Conservation (phyloP, 2,797 vertebrate species). For the Chelidonichthys spinosus region DNA sequence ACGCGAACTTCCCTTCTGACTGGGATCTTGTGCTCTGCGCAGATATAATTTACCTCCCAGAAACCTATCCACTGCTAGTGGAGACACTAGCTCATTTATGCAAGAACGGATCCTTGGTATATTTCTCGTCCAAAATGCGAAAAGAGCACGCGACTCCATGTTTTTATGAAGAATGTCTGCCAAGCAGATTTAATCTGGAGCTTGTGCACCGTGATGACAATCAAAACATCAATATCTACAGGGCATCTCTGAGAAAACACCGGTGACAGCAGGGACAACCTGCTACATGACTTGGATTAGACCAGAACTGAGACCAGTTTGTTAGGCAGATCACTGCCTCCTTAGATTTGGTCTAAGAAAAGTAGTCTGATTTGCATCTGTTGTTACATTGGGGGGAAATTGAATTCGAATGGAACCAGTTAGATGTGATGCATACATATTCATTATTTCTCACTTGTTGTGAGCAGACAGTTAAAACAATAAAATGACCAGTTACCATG, state of each 20-base stretch:
- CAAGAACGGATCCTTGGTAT: conserved; percentile 72
- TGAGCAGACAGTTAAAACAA: neutral
- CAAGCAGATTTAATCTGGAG: conserved; percentile 81
- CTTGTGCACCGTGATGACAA: conserved; percentile 78
- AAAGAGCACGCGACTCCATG: conserved; percentile 79
- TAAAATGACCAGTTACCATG: neutral
- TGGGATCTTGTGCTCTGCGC: conserved; percentile 90
- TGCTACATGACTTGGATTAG: neutral
- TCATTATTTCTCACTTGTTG: neutral
- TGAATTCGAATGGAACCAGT: neutral
- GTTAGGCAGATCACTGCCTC: neutral
- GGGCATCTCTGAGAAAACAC: conserved; percentile 70
- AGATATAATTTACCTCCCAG: conserved; percentile 88
- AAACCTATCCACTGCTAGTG: conserved; percentile 85
- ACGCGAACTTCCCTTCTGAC: conserved; percentile 81
- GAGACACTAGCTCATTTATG: conserved; percentile 87
- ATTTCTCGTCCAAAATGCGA: conserved; percentile 89
- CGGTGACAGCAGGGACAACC: conserved; percentile 9
- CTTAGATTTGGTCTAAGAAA: neutral
- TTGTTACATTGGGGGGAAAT: no score
- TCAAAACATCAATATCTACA: conserved; percentile 88
- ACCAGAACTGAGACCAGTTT: neutral
- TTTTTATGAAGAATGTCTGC: conserved; percentile 85
- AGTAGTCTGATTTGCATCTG: neutral
- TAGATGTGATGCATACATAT: neutral